Evolutionary conservation across 2,888 invertebrate genomes (phyloP), one percentile per base, ranked within the genome.

Genomic region (Reticulitermes lucifugus): DNA sequence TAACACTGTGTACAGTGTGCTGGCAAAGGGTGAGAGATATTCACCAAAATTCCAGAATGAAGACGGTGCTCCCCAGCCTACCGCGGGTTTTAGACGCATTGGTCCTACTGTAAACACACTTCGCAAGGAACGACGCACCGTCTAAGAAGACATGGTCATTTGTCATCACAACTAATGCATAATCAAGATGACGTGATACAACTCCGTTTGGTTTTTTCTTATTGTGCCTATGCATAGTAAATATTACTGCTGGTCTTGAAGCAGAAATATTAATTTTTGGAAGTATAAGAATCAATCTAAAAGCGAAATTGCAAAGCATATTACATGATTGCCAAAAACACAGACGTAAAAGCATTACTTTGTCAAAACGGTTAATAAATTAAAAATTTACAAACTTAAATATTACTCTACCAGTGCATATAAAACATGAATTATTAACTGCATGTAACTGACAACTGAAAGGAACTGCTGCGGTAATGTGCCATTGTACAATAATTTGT

Each of bases 401-500:
- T 65, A 65, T 65, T 55, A 55, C 18, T 65, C n/a, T 7, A 65
- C n/a, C n/a, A 46, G 4, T 12, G 6, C 25, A 10, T 65, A 5
- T 65, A 65, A n/a, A 65, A n/a, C 6, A 10, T 6, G n/a, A n/a
- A 65, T 65, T 25, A 25, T n/a, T 65, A 35, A 25, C 7, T 65
- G 12, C 12, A 25, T 65, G 7, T 65, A n/a, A 25, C 65, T 65
- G 25, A n/a, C n/a, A 7, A 2, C 14, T 65, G 65, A 65, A 65
- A n/a, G 7, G 29, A 41, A 41, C 35, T 41, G 41, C 10, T 73
- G 14, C 73, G 2, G 41, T 73, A 73, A 73, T 41, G 73, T 73
- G 73, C 73, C 73, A 73, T 41, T 73, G 73, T 73, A 73, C 73
- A 73, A 41, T 73, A 41, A 73, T 73, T 73, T 73, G 73, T 73